Evolutionary conservation across 2,888 invertebrate species (phyloP), one percentile per base, ranked within the genome.

Genomic region (Vannuccia rotundouncinata): DNA sequence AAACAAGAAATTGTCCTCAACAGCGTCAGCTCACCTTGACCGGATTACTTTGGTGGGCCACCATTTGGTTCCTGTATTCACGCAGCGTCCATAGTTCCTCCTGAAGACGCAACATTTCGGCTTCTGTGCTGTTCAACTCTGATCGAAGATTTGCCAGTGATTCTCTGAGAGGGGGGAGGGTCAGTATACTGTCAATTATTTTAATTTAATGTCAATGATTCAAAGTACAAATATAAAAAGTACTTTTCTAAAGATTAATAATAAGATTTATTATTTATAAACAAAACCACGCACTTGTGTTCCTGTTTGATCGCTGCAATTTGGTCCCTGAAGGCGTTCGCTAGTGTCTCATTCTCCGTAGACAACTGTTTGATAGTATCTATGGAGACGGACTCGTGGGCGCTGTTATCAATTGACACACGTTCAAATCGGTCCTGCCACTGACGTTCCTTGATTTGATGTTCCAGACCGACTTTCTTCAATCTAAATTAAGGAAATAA

Each of bases 101-200:
- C 82, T 86, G 86, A 0, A 87, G 84, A 0, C 85, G 84, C 31
- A 84, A 81, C 77, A 86, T 85, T 81, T 88, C 87, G 29, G 83
- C 82, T 80, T 87, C 87, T n/a, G 86, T 13, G 25, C 2, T 66
- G 5, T 22, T 22, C 2, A 66, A 27, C 25, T 66, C 66, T 66
- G 22, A 5, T 17, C 66, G 66, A 5, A 66, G 22, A 66, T 2
- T 66, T 2, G 66, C 5, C 25, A 13, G 13, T 22, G 66, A n/a
- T 22, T 66, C 66, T 66, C 66, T 66, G 66, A 13, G 25, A 45
- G 5, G 45, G 5, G 45, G 45, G 17, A n/a, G n/a, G n/a, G n/a
- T n/a, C n/a, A n/a, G n/a, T n/a, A n/a, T n/a, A n/a, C n/a, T n/a
- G n/a, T n/a, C n/a, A n/a, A n/a, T n/a, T n/a, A n/a, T n/a, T n/a